These are phyloP conservation scores for Chloropsis cyanopogon DNA, from an alignment of 2,113 vertebrate genomes.

Conservation along the genomic window DNA sequence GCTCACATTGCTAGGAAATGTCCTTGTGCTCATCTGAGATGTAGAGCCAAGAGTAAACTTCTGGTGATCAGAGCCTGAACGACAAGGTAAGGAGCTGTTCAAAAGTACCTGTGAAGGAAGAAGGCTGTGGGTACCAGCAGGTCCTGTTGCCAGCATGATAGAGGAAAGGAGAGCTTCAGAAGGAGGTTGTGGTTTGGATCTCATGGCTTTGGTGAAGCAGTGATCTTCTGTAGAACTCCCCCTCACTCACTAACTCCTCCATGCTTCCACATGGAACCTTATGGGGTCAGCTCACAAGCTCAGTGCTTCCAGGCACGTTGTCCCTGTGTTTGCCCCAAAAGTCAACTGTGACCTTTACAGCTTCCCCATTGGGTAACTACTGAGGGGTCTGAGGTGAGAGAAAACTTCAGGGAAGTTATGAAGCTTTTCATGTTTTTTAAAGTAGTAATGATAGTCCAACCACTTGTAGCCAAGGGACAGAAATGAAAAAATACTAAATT, in stretches of 20 bases:
- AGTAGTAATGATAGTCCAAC: neutral
- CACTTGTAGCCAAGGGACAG: neutral
- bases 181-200: neutral
- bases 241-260: neutral
- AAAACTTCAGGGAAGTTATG: neutral
- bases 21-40: neutral
- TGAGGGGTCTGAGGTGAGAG: neutral
- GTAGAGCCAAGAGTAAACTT: neutral
- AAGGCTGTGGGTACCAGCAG: neutral
- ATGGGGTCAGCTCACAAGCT: neutral
- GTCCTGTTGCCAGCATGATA: neutral
- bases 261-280: neutral
- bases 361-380: neutral
- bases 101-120: neutral
- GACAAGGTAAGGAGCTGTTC: neutral
- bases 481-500: neutral
- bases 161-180: neutral
- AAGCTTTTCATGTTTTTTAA: neutral
- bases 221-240: neutral
- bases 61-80: neutral
- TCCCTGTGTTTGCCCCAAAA: neutral
- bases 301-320: neutral
- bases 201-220: neutral
- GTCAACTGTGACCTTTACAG: neutral
- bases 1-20: neutral